A percentile compares a stretch with the other conserved stretches of the same genome.
Conservation (phyloP, 2,888 invertebrate genomes). For the Eilema depressum region DNA sequence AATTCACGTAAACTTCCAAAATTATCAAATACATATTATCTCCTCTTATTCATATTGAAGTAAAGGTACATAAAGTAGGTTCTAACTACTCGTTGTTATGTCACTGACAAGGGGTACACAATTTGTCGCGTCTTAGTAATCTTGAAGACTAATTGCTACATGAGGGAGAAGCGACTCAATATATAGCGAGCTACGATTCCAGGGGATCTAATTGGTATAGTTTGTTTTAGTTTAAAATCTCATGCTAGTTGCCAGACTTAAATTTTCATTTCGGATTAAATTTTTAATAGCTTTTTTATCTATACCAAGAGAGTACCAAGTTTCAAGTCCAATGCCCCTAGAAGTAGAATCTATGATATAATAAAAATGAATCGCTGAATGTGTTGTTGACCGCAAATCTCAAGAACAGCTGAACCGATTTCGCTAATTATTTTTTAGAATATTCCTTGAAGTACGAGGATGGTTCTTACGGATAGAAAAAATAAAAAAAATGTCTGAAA, state of each 20-base stretch:
- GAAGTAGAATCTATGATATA: no score
- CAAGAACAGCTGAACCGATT: no score
- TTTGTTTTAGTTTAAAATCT: background rate
- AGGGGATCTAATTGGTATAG: conserved; percentile 9
- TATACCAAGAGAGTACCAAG: no score
- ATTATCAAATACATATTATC: background rate
- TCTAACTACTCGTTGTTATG: conserved; percentile 12
- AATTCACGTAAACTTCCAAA: no score
- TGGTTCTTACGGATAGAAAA: no score
- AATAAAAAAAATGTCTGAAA: no score
- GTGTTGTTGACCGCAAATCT: no score
- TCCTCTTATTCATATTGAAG: background rate
- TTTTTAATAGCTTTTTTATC: no score
- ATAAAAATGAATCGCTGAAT: no score
- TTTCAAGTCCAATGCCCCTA: no score
- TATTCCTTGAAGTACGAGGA: no score
- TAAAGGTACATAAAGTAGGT: background rate
- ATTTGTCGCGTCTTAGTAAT: conserved; percentile 9
- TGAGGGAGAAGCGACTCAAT: conserved; percentile 13
- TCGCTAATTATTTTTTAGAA: no score
- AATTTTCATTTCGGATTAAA: background rate
- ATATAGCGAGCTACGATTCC: background rate
- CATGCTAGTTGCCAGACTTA: background rate
- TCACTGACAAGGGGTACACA: conserved; percentile 3
- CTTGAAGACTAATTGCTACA: conserved; percentile 21